Conservation (phyloP, 1,140 invertebrate genomes). For the Drosophila simulans region DNA sequence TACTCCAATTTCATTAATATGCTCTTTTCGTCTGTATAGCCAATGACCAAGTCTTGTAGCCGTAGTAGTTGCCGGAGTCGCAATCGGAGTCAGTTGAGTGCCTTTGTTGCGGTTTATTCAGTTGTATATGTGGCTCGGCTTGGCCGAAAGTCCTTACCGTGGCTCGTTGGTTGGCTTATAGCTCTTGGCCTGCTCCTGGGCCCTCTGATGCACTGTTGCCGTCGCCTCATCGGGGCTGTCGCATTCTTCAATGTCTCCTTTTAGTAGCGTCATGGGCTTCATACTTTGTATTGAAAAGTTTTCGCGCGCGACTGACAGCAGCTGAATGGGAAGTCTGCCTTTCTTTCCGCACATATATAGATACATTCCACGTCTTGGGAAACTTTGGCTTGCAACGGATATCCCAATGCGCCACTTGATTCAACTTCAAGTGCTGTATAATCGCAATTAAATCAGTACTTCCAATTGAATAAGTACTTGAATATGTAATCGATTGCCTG, state of each 20-base stretch:
- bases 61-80: slow-evolving; percentile 22
- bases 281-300: slow-evolving; percentile 77
- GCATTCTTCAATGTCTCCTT: slow-evolving; percentile 72
- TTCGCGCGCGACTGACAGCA: slow-evolving; percentile 50
- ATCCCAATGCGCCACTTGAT: slow-evolving; percentile 32
- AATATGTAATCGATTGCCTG: no score
- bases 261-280: slow-evolving; percentile 67
- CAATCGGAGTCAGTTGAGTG: slow-evolving; percentile 49
- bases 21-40: slow-evolving; percentile 4
- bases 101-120: slow-evolving; percentile 74
- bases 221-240: slow-evolving; percentile 45
- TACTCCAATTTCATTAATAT: background rate
- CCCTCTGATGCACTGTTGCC: slow-evolving; percentile 2
- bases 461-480: no score
- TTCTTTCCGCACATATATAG: slow-evolving; percentile 20
- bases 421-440: background rate
- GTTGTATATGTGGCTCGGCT: slow-evolving; percentile 42
- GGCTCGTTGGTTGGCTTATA: slow-evolving; percentile 28
- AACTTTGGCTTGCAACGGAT: slow-evolving; percentile 18
- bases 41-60: slow-evolving; percentile 4
- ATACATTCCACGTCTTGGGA: slow-evolving; percentile 12
- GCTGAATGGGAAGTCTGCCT: slow-evolving; percentile 30
- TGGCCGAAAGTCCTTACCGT: slow-evolving; percentile 36
- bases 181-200: slow-evolving; percentile 7
- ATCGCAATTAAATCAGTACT: background rate